Evolutionary conservation across 2,113 vertebrate species (phyloP).

Genomic region (Tetraodon nigroviridis): DNA sequence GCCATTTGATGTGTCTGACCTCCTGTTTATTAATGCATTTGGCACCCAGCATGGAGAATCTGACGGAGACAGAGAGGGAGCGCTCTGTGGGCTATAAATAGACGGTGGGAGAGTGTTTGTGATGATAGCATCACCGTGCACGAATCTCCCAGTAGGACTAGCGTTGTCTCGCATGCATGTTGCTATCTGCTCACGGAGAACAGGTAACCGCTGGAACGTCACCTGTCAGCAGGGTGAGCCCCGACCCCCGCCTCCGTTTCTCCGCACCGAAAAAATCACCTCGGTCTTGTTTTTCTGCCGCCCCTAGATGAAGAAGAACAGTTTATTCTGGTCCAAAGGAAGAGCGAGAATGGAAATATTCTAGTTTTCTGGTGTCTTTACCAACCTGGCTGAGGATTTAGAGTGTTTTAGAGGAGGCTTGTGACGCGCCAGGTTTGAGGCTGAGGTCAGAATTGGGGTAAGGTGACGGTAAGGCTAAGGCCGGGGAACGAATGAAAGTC

Average conservation of each 20-base stretch:
- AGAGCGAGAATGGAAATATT: too few species aligned
- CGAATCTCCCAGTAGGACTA: slow-evolving; percentile 49
- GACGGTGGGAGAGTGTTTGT: slow-evolving; percentile 53
- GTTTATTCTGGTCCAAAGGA: too few species aligned
- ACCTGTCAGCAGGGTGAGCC: slow-evolving; percentile 12
- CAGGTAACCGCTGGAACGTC: slow-evolving; percentile 31
- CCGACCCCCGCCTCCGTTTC: slow-evolving; percentile 13
- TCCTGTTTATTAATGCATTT: slow-evolving; percentile 39
- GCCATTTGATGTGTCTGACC: slow-evolving; percentile 25
- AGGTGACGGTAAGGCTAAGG: too few species aligned
- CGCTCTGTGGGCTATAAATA: slow-evolving; percentile 63
- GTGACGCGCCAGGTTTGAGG: too few species aligned
- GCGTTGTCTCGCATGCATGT: slow-evolving; percentile 13
- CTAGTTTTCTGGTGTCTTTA: too few species aligned
- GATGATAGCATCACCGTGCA: slow-evolving; percentile 59
- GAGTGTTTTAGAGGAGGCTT: too few species aligned
- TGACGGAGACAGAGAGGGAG: slow-evolving; percentile 35
- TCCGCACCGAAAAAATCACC: neutral
- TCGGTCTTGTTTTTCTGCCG: slow-evolving; percentile 15
- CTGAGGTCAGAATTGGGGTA: too few species aligned
- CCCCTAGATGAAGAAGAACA: neutral
- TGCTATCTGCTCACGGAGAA: slow-evolving; percentile 1
- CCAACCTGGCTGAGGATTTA: too few species aligned
- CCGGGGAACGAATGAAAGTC: neutral
- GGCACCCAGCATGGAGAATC: slow-evolving; percentile 50